Percentiles rank a stretch among this genome's conserved stretches.
phyloP scores from a whole-genome alignment of 2,113 vertebrate species.

The Carassius auratus region DNA sequence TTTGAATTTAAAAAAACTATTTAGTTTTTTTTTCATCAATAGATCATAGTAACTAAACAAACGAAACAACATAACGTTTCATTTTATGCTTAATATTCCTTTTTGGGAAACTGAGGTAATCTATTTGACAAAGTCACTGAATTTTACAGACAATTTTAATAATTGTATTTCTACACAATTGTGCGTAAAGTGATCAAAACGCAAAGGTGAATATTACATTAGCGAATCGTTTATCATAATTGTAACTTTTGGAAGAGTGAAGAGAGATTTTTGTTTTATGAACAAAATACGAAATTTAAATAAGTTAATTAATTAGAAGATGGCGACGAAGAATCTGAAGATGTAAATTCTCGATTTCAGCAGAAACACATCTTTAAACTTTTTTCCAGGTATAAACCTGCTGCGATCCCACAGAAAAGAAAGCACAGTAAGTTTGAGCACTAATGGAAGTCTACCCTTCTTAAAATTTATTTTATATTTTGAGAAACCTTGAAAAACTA shows the following conservation, averaged over 20 bases:
- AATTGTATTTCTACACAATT: too few relatives aligned
- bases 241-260: neutral
- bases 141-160: neutral
- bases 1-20: neutral
- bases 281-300: neutral
- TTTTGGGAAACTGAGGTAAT: neutral
- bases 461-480: neutral
- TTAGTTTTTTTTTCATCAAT: neutral
- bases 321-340: neutral
- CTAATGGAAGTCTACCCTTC: neutral
- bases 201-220: neutral
- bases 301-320: neutral
- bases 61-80: neutral
- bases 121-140: neutral
- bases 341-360: neutral
- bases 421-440: neutral
- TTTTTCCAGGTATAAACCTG: neutral
- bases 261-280: neutral
- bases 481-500: neutral
- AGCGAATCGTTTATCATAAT: neutral
- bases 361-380: neutral
- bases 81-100: neutral
- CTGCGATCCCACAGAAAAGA: neutral
- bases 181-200: neutral
- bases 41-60: neutral